Evolutionary conservation across 1,140 invertebrate species (phyloP), one percentile per base, ranked within the genome.

Genomic region (Probaryconus sp.): DNA sequence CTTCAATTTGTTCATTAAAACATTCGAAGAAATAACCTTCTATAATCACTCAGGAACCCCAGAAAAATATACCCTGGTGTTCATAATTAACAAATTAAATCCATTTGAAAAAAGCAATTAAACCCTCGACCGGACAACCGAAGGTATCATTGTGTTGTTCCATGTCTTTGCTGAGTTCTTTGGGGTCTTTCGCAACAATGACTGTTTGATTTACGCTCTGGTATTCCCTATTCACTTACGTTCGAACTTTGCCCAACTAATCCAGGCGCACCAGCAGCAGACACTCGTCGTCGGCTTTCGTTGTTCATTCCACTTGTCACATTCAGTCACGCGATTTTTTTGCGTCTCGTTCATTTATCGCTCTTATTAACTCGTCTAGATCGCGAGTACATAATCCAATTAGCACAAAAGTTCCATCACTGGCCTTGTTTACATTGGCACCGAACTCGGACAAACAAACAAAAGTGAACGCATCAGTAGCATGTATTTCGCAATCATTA

Each of bases 321-420:
- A n/a, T 48, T 17, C 7, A 24, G 43, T 60, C 65, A 60, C 45
- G 47, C 45, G 31, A 69, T 20, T 53, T 53, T 53, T 60, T 48
- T 33, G 17, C 43, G 5, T 6, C 10, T 16, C 16, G 18, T 16
- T 26, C 53, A 11, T 33, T 45, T 38, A 68, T 60, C 63, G 63
- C 26, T 35, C 26, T 50, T 26, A 58, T 48, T 56, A 67, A 48
- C 40, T n/a, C 51, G 35, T 42, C 47, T 1, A 28, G 42, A 47
- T 42, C 31, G 17, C 24, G 40, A 40, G 21, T 31, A 31, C 9
- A 21, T 61, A 61, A 61, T 65, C 40, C 40, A 65, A 65, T 55
- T 55, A 67, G 24, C 30, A 38, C 30, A 31, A 26, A 30, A 60
- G 24, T 47, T 47, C 16, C 42, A 28, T 28, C 42, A 10, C 16